Evolutionary conservation across 1,140 invertebrate genomes (phyloP), one percentile per base, ranked within the genome.

Genomic region (Drosophila varians): DNA sequence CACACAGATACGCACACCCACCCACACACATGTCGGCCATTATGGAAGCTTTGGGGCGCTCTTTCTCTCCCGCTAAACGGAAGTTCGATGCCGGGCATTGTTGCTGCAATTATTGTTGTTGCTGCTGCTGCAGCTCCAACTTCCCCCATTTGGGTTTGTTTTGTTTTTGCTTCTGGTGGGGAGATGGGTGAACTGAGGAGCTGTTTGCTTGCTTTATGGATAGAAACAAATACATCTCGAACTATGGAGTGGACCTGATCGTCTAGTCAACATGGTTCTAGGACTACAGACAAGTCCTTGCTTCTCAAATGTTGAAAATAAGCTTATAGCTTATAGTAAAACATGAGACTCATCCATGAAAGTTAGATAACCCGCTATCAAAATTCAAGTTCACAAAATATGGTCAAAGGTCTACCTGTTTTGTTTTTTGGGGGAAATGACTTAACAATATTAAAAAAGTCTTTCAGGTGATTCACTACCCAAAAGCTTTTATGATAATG

Each of bases 81-180:
- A 83, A 86, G 75, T 83, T 79, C 60, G 38, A 42, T 36, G 68
- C 56, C 38, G 68, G 54, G 23, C 18, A 43, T 47, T 47, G 25
- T 60, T 80, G 26, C 52, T 75, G 51, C 31, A 46, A 25, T 40
- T 58, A 47, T 45, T 48, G 14, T 64, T 72, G 47, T 16, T 60
- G 31, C 8, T 60, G 34, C 12, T 47, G 11, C n/a, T 23, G 53
- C 61, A 65, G 54, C 62, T 52, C 51, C 53, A 47, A 56, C 68
- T 77, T 61, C 48, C 36, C 34, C 43, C 31, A 36, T n/a, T 40
- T n/a, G 4, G 23, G 36, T 46, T 19, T 51, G 21, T 36, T 45
- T 23, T 62, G 43, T 19, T 34, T 55, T 28, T 61, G 58, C 19
- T n/a, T 25, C 28, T 46, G 11, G 18, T 58, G 38, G 4, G 26